Evolutionary conservation across 2,113 vertebrate genomes (phyloP), one percentile per base, ranked within the genome.

Genomic region (Sebastes fasciatus): DNA sequence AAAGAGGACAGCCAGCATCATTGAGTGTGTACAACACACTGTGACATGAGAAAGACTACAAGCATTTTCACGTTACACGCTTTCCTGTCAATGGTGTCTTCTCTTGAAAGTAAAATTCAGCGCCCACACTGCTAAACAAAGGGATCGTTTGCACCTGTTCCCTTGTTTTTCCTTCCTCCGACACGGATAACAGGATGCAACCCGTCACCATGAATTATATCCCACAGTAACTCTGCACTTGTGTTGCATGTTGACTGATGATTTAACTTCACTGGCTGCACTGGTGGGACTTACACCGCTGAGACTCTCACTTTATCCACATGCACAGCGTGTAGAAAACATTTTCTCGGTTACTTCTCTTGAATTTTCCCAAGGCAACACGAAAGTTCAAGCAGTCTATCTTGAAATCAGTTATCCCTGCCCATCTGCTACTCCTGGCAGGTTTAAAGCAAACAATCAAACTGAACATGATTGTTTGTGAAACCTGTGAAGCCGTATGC

Each of bases 381-480:
- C 23, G 11, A 70, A 73, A 58, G 66, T 79, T 81, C 52, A 83
- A 57, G 26, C 79, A 8, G 71, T 71, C 57, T 43, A 17, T 64
- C 40, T 57, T 74, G 65, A 77, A 77, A 72, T 79, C 67, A 34
- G 83, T 68, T 81, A 80, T 57, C 70, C 55, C 61, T 16, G 74
- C 45, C 80, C 77, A 69, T 87, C 84, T 85, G 79, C 69, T 73
- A 0, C 66, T 87, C 34, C 42, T 74, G 58, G 58, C 89, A 34
- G 74, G 6, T 79, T 87, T 81, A 61, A 79, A 85, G 74, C 80
- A 84, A 85, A 87, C 80, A 79, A 79, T 81, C 80, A 61, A 14
- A 83, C 57, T 12, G 55, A 55, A 73, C 78, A 23, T 10, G 67
- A 60, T 74, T 89, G 66, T 87, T 81, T 83, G 77, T 78, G 74